Evolutionary conservation across 2,888 invertebrate species (phyloP).

Genomic region (Drosophila pegasa): DNA sequence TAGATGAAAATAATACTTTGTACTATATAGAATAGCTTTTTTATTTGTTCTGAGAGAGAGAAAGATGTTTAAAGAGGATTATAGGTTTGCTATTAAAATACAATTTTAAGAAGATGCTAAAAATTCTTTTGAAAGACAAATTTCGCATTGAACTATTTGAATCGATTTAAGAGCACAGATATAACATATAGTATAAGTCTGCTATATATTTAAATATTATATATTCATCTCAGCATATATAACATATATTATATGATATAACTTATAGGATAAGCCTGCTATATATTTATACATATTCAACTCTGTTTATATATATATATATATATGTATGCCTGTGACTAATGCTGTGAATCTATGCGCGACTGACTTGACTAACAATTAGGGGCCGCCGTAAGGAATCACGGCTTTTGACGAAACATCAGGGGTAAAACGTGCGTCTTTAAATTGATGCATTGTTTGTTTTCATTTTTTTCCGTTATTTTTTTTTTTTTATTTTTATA

Average conservation of each 20-base stretch:
- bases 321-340: conserved; percentile 3
- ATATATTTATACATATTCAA: conserved; percentile 13
- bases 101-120: too few relatives aligned
- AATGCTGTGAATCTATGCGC: conserved; percentile 16
- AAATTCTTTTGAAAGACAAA: too few relatives aligned
- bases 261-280: background rate
- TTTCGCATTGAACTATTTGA: too few relatives aligned
- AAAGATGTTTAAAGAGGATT: too few relatives aligned
- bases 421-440: conserved; percentile 45
- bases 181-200: too few relatives aligned
- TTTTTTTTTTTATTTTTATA: conserved; percentile 32
- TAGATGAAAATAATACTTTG: too few relatives aligned
- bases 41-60: too few relatives aligned
- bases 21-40: too few relatives aligned
- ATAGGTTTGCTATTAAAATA: too few relatives aligned
- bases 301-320: conserved; percentile 4
- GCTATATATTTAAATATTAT: too few relatives aligned
- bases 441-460: conserved; percentile 75
- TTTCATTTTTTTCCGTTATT: conserved; percentile 24
- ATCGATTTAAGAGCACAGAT: background rate
- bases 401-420: conserved; percentile 43
- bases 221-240: too few relatives aligned
- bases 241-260: too few relatives aligned
- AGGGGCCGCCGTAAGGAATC: conserved; percentile 67
- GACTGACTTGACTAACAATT: conserved; percentile 68